Conservation (phyloP, 2,888 invertebrate species). For the Octodonta nipae region DNA sequence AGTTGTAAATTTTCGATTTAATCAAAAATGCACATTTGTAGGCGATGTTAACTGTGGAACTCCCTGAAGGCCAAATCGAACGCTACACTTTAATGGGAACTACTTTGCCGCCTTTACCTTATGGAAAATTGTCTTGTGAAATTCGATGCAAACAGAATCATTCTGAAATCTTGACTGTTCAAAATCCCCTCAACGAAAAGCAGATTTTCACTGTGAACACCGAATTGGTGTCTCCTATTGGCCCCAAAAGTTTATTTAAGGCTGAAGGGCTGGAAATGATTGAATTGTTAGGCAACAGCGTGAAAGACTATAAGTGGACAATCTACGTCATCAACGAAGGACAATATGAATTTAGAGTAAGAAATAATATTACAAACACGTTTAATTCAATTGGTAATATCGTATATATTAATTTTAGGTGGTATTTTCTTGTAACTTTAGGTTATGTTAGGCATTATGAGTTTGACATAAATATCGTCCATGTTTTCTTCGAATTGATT, state of each 20-base stretch:
- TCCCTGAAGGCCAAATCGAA: neutral
- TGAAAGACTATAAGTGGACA: neutral
- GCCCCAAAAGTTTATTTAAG: neutral
- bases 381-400: too few species aligned
- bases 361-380: neutral
- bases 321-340: neutral
- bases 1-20: neutral
- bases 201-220: neutral
- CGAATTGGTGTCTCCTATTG: neutral
- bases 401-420: too few species aligned
- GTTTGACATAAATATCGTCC: too few species aligned
- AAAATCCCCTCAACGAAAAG: neutral
- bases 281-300: neutral
- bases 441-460: too few species aligned
- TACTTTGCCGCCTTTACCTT: neutral
- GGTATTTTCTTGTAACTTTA: too few species aligned
- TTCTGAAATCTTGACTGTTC: neutral
- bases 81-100: neutral
- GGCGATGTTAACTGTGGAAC: neutral
- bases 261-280: constrained; percentile 1
- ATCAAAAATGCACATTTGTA: neutral
- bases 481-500: too few species aligned
- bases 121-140: neutral
- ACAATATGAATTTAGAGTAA: neutral
- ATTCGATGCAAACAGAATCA: neutral